phyloP scores from a whole-genome alignment of 2,797 vertebrate species.

The Coregonus suidteri region DNA sequence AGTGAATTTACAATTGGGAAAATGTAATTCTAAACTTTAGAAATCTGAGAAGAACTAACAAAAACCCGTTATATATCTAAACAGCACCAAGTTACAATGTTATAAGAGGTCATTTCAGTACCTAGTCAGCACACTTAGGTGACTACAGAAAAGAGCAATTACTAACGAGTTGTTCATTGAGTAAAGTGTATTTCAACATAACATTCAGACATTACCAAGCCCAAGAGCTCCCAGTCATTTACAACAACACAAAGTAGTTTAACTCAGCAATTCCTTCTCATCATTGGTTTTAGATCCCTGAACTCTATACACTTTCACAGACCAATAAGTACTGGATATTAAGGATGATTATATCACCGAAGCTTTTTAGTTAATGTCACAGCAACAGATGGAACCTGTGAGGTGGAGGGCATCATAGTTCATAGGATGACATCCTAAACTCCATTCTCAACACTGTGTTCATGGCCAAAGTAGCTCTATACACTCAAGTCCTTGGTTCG shows the following conservation, averaged over 20 bases:
- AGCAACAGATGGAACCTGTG: background rate
- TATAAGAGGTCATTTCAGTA: background rate
- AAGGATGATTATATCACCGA: constrained; percentile 59
- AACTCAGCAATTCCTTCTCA: constrained; percentile 14
- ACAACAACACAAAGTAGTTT: constrained; percentile 26
- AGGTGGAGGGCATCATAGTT: background rate
- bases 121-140: background rate
- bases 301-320: constrained; percentile 52
- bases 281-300: constrained; percentile 51
- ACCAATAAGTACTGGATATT: constrained; percentile 54
- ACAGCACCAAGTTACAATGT: background rate
- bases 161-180: constrained; percentile 21
- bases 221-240: constrained; percentile 26
- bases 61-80: background rate
- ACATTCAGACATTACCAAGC: constrained; percentile 19
- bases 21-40: too few species aligned
- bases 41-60: too few species aligned
- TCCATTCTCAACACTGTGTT: background rate
- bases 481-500: background rate
- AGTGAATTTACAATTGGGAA: too few species aligned
- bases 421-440: background rate
- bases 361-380: constrained; percentile 33
- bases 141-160: constrained; percentile 19
- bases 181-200: constrained; percentile 40
- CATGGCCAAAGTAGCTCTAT: background rate